Conservation (phyloP, 2,113 vertebrate species). For the Ceyx cyanopectus region DNA sequence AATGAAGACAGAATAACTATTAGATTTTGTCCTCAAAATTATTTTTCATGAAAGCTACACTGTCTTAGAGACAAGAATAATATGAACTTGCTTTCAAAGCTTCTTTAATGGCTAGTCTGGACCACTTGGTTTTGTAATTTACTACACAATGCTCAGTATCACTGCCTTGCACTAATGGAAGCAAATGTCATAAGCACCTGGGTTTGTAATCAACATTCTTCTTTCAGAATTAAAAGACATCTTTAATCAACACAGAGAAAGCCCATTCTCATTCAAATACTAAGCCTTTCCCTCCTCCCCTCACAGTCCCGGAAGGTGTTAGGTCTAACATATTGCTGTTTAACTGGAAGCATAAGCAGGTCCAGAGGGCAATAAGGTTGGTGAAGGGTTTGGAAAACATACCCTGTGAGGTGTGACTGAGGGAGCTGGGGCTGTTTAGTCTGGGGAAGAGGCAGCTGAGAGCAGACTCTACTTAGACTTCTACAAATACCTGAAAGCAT, state of each 20-base stretch:
- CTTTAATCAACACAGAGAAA: not conserved
- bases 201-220: not conserved
- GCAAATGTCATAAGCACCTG: not conserved
- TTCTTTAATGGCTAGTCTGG: not conserved
- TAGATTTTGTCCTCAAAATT: not conserved
- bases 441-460: no score
- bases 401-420: no score
- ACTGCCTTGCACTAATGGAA: not conserved
- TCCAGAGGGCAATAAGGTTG: no score
- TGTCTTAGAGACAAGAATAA: constrained; percentile 11
- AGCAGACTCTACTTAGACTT: no score
- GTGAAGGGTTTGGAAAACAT: no score
- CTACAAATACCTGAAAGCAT: no score
- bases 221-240: not conserved
- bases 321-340: not conserved
- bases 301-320: not conserved
- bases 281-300: not conserved
- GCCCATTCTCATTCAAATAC: not conserved
- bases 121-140: not conserved
- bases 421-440: no score
- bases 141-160: not conserved
- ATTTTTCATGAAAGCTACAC: not conserved
- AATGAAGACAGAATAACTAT: not conserved
- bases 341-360: not conserved
- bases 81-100: constrained; percentile 6